Conservation (phyloP, 1,140 invertebrate genomes). For the Pseudomyrmex sp. region DNA sequence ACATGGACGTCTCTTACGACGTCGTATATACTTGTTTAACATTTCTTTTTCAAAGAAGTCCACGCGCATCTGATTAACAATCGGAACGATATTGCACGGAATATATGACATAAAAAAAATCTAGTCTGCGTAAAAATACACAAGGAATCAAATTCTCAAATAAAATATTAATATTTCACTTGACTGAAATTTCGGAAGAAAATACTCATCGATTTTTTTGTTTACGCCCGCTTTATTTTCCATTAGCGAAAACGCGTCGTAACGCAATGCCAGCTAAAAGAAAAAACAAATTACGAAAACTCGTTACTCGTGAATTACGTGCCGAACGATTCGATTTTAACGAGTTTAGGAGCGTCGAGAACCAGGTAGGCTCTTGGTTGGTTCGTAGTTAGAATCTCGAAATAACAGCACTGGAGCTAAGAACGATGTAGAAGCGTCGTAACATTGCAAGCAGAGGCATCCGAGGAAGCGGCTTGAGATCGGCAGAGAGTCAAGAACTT, state of each 20-base stretch:
- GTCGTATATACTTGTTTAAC: conserved; percentile 3
- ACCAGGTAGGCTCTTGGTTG: neutral
- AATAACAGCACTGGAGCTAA: conserved; percentile 41
- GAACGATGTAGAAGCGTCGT: conserved; percentile 53
- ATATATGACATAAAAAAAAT: too few species aligned
- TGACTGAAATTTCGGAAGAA: neutral
- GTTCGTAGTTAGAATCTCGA: conserved; percentile 49
- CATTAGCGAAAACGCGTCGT: neutral
- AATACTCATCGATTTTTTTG: neutral
- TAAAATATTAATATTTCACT: too few species aligned
- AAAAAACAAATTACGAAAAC: conserved; percentile 20
- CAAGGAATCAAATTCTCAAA: neutral
- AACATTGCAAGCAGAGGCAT: conserved; percentile 54
- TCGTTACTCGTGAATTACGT: conserved; percentile 45
- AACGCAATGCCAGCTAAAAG: neutral
- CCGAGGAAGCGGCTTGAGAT: conserved; percentile 57
- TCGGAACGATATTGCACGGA: too few species aligned
- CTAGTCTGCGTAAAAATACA: too few species aligned
- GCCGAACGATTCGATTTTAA: conserved; percentile 20
- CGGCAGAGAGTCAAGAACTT: conserved; percentile 68
- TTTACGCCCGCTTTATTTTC: neutral
- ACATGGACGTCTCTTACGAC: neutral
- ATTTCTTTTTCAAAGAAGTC: neutral
- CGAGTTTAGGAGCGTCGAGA: neutral
- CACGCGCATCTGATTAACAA: too few species aligned